Percentiles rank a stretch among this genome's conserved stretches.
These are phyloP conservation scores for Stenodema calcarata DNA, from an alignment of 2,888 invertebrate genomes.

Conservation along the genomic window DNA sequence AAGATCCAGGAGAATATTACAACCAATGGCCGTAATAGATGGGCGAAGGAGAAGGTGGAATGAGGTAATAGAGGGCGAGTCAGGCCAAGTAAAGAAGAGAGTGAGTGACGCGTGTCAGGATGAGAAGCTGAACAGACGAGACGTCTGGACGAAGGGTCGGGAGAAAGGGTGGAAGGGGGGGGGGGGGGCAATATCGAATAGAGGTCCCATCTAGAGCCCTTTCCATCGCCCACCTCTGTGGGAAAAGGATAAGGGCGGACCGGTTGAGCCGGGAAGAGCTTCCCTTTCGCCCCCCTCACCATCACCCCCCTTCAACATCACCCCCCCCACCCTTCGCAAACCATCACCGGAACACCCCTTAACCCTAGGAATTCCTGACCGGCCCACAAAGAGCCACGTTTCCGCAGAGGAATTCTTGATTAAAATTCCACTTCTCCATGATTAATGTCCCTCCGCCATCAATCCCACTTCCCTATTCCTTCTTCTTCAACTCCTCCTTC, in stretches of 20 bases:
- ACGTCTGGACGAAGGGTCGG: background rate
- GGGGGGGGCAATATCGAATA: background rate
- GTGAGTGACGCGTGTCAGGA: constrained; percentile 34
- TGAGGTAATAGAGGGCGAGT: constrained; percentile 14
- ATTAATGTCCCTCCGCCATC: constrained; percentile 51
- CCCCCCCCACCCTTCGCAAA: background rate
- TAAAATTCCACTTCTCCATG: constrained; percentile 55
- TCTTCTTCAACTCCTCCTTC: background rate
- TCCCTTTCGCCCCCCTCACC: background rate
- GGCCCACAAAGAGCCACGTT: constrained; percentile 43
- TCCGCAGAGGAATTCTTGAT: constrained; percentile 53
- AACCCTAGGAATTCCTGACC: constrained; percentile 32
- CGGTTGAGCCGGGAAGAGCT: background rate
- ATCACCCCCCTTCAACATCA: background rate
- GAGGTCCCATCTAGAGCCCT: background rate
- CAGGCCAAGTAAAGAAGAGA: constrained; percentile 23
- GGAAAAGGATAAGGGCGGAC: background rate
- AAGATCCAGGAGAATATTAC: background rate
- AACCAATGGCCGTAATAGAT: too few species aligned
- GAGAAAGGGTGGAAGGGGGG: background rate
- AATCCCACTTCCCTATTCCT: constrained; percentile 37
- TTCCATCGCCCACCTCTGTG: background rate
- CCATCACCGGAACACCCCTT: background rate
- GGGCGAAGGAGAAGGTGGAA: background rate
- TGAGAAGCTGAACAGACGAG: constrained; percentile 32